Evolutionary conservation across 2,888 invertebrate genomes (phyloP), one percentile per base, ranked within the genome.

Genomic region (Tiliacea aurago): DNA sequence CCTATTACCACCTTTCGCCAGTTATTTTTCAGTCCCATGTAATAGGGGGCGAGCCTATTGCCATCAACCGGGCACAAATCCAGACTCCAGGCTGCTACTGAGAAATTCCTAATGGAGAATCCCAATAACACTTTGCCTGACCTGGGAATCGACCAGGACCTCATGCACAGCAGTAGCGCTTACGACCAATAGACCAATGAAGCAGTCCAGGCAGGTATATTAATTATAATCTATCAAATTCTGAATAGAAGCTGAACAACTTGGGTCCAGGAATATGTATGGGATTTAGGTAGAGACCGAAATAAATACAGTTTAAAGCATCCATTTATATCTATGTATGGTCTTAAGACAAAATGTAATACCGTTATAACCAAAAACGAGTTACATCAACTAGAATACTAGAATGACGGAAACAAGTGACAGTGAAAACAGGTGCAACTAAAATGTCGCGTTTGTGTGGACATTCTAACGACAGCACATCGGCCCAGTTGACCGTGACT

Each of bases 351-450:
- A 55, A 47, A n/a, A 51, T 20, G 4, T 23, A 23, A 66, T 23
- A 63, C 55, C 18, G 49, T 59, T 70, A 45, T 15, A 51, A 51
- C 6, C 13, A 28, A 65, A 67, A 61, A 45, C 45, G 15, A 20
- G 51, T 59, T 55, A 23, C 47, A 69, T 37, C 55, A 23, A 70
- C 33, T 51, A 56, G 18, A 62, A 47, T 59, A 70, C 41, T 75
- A 56, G 41, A 49, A 49, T 61, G 37, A 55, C 51, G 23, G 28
- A 53, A 64, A 70, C 55, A 64, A 70, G 37, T 70, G 76, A 84
- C 62, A 76, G 79, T 37, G 84, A 86, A 86, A 86, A 86, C 78
- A 82, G 76, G 77, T 80, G 68, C 71, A 78, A 63, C 72, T 62
- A 61, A 80, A 74, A 66, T 62, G 43, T 74, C 23, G 64, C 65